phyloP scores from a whole-genome alignment of 2,113 vertebrate species.

The Equus przewalskii region DNA sequence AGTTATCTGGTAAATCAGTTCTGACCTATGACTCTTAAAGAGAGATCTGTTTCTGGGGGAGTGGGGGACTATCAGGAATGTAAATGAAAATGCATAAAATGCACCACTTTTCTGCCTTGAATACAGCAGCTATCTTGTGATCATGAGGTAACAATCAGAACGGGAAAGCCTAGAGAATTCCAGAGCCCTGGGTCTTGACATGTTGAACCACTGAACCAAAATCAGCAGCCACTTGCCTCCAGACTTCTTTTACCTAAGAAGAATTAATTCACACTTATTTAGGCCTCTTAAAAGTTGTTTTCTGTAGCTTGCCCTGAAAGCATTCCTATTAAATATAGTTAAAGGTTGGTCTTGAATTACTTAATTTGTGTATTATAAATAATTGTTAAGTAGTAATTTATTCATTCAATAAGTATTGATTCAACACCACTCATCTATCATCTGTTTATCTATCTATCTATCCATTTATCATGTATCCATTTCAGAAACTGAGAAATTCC shows the following conservation, averaged over 20 bases:
- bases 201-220: not conserved
- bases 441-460: not conserved
- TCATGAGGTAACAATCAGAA: not conserved
- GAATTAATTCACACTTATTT: not conserved
- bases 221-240: not conserved
- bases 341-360: not conserved
- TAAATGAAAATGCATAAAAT: not conserved
- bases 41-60: not conserved
- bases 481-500: not conserved
- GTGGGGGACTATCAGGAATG: not conserved
- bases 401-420: not conserved
- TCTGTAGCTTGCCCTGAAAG: not conserved
- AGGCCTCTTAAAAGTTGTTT: not conserved
- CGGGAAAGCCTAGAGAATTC: not conserved
- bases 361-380: not conserved
- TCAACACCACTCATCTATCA: not conserved
- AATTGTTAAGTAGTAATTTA: not conserved
- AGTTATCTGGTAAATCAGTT: not conserved
- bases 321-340: not conserved
- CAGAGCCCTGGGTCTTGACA: not conserved
- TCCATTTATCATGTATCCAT: not conserved
- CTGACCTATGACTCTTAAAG: not conserved
- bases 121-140: not conserved
- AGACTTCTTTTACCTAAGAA: not conserved
- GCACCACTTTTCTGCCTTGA: not conserved